Conservation (phyloP, 2,113 vertebrate genomes). For the Aleadryas rufinucha region DNA sequence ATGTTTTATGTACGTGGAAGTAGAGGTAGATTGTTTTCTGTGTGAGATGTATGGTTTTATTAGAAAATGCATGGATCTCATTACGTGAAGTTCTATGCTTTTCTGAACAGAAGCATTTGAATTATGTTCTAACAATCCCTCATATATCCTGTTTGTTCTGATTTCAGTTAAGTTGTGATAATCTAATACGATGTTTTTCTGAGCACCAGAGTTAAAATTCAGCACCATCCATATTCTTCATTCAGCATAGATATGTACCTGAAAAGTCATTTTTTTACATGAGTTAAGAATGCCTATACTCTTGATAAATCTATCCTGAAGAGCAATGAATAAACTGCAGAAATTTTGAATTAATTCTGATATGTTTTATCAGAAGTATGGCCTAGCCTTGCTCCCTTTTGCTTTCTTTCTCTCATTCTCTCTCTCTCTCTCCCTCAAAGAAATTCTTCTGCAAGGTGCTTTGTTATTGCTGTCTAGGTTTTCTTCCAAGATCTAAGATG, state of each 20-base stretch:
- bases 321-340: not conserved
- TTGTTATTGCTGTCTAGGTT: not conserved
- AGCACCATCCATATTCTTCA: not conserved
- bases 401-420: not conserved
- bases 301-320: not conserved
- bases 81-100: not conserved
- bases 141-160: not conserved
- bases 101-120: slow-evolving; percentile 23
- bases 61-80: not conserved
- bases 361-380: not conserved
- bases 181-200: not conserved
- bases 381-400: not conserved
- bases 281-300: not conserved
- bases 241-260: not conserved
- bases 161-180: slow-evolving; percentile 21
- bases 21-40: slow-evolving; percentile 8
- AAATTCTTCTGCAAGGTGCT: not conserved
- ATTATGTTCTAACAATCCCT: not conserved
- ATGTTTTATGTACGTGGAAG: not conserved
- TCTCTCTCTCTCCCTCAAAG: not conserved
- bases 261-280: not conserved
- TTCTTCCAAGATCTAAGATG: not conserved
- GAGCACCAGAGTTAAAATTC: not conserved
- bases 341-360: not conserved
- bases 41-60: not conserved